Percentiles rank a stretch among this genome's conserved stretches.
These are phyloP conservation scores for Gymnarchus niloticus DNA, from an alignment of 2,113 vertebrate genomes.

Conservation along the genomic window DNA sequence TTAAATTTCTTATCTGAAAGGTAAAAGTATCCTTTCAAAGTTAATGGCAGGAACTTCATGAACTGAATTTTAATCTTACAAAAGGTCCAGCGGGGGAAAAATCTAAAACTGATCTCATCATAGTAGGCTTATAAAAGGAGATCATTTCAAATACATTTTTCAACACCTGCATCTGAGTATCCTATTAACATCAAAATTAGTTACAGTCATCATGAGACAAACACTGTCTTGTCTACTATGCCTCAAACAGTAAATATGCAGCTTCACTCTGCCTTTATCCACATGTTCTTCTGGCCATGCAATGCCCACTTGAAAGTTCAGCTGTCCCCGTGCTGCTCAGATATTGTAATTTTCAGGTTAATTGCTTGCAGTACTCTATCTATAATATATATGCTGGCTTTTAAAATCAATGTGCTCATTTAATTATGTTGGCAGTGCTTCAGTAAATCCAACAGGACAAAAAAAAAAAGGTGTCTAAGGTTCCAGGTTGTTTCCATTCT, in stretches of 20 bases:
- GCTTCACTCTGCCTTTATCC: not conserved
- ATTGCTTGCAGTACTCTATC: conserved; percentile 42
- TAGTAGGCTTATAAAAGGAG: not conserved
- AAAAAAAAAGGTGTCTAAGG: conserved; percentile 32
- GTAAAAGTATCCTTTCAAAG: not conserved
- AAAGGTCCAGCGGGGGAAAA: not conserved
- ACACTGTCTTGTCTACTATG: not conserved
- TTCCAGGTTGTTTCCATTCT: conserved; percentile 35
- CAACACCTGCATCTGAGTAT: conserved; percentile 36
- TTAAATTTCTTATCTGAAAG: not conserved
- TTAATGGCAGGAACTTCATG: not conserved
- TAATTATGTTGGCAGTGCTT: conserved; percentile 43
- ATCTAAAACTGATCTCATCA: not conserved
- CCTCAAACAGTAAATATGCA: not conserved
- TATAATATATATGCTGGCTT: conserved; percentile 30
- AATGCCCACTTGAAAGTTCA: conserved; percentile 19
- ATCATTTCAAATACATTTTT: conserved; percentile 11
- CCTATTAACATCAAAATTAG: no score
- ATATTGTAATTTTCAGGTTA: conserved; percentile 37
- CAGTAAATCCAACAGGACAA: conserved; percentile 24
- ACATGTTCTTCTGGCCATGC: not conserved
- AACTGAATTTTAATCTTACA: not conserved
- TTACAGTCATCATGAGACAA: conserved; percentile 25
- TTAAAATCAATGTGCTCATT: conserved; percentile 43
- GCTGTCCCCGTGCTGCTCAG: conserved; percentile 31